Conservation (phyloP, 2,797 vertebrate genomes). For the Cossypha dichroa region DNA sequence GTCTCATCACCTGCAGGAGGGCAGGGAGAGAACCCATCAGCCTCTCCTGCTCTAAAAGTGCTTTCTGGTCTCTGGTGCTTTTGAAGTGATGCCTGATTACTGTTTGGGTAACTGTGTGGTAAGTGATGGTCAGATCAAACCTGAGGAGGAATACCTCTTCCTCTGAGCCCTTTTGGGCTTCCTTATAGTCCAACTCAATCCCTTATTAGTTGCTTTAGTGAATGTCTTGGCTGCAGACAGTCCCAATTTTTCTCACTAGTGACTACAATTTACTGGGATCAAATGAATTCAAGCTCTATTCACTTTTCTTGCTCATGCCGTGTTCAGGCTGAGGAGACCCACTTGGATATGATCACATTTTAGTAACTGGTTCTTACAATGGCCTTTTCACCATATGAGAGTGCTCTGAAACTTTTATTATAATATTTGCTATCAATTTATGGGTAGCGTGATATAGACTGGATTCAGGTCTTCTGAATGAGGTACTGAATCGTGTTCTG, state of each 20-base stretch:
- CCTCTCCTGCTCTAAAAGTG: not conserved
- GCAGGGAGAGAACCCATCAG: fast-evolving
- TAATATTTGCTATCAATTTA: not conserved
- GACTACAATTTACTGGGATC: not conserved
- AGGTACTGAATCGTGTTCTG: not conserved
- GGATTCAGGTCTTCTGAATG: not conserved
- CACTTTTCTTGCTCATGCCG: not conserved
- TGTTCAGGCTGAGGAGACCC: not conserved
- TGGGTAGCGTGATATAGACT: fast-evolving
- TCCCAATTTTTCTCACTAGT: not conserved
- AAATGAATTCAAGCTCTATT: not conserved
- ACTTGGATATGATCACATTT: not conserved
- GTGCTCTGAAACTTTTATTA: not conserved
- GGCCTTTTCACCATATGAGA: not conserved
- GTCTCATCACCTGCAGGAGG: fast-evolving
- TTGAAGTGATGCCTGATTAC: not conserved
- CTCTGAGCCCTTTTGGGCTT: not conserved
- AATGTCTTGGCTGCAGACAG: not conserved
- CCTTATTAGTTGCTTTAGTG: not conserved
- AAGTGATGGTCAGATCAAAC: not conserved
- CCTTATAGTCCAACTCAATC: not conserved
- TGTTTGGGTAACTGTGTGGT: not conserved
- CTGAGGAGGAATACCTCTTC: not conserved
- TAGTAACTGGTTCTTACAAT: not conserved
- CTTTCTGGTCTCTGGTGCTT: fast-evolving